A percentile compares a stretch with the other conserved stretches of the same genome.
Conservation (phyloP, 2,797 vertebrate genomes). For the Anabas testudineus region DNA sequence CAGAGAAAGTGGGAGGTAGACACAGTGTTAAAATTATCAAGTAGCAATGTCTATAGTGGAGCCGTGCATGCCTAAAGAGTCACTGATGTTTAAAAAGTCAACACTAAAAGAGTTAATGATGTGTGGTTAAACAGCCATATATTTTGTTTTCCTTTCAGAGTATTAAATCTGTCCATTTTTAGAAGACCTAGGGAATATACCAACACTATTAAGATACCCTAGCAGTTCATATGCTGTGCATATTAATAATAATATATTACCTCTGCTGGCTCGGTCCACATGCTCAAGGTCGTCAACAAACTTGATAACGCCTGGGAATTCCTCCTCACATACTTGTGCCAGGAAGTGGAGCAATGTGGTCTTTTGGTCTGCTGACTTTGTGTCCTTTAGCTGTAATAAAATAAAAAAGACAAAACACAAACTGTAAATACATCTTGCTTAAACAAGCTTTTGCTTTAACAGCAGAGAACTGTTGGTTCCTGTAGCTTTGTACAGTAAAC, state of each 20-base stretch:
- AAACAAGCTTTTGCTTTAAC: not conserved
- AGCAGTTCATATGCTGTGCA: not conserved
- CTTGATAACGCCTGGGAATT: constrained; percentile 88
- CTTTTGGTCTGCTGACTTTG: constrained; percentile 94
- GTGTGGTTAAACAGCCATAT: not conserved
- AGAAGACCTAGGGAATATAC: not conserved
- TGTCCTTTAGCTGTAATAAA: constrained; percentile 91
- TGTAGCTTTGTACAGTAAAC: constrained; percentile 31
- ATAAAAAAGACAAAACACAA: constrained; percentile 38
- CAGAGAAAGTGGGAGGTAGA: constrained; percentile 25
- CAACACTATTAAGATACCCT: not conserved
- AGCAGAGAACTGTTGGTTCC: constrained; percentile 2
- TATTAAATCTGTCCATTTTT: not conserved
- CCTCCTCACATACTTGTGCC: constrained; percentile 92
- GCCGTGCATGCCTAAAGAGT: too few species aligned
- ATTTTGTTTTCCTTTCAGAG: not conserved
- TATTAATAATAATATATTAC: constrained; percentile 73
- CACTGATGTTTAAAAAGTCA: too few species aligned
- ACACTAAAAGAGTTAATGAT: not conserved
- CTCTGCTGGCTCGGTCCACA: constrained; percentile 96
- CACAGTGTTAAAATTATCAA: constrained; percentile 21
- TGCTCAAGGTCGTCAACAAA: constrained; percentile 92
- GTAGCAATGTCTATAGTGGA: not conserved
- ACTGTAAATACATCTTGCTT: not conserved
- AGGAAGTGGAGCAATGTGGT: constrained; percentile 96